These are phyloP conservation scores for Ictalurus punctatus DNA, from an alignment of 2,113 vertebrate species.

Conservation along the genomic window DNA sequence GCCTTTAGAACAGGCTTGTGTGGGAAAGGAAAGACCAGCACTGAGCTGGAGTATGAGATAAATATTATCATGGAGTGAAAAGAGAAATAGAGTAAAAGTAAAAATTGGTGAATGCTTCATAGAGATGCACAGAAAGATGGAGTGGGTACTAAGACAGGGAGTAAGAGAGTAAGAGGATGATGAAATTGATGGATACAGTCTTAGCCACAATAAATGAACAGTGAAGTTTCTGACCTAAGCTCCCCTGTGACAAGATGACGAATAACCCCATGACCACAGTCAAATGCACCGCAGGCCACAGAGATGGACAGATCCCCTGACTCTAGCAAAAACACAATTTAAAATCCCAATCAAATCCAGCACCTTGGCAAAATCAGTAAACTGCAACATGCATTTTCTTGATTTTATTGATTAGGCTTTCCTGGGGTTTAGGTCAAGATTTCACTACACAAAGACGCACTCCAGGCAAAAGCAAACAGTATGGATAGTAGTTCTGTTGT, in stretches of 20 bases:
- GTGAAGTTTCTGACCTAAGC: conserved; percentile 56
- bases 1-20: background rate
- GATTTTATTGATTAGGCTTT: conserved; percentile 40
- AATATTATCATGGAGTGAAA: background rate
- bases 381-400: conserved; percentile 39
- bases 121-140: conserved; percentile 2
- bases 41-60: conserved; percentile 33
- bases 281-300: conserved; percentile 38
- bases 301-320: conserved; percentile 37
- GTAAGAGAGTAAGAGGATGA: conserved; percentile 6
- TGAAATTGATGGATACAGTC: conserved; percentile 25
- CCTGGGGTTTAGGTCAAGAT: conserved; percentile 29
- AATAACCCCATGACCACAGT: conserved; percentile 50
- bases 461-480: background rate
- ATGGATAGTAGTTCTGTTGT: background rate
- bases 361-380: conserved; percentile 33
- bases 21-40: conserved; percentile 14
- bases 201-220: conserved; percentile 55
- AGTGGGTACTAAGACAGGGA: background rate
- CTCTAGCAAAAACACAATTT: conserved; percentile 47
- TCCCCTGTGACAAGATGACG: conserved; percentile 59
- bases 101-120: background rate
- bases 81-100: conserved; percentile 29
- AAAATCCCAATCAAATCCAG: conserved; percentile 42
- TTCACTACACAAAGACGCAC: conserved; percentile 23